Base-by-base conservation (phyloP, 2,113 vertebrate genomes). In the Archocentrus centrarchus region DNA sequence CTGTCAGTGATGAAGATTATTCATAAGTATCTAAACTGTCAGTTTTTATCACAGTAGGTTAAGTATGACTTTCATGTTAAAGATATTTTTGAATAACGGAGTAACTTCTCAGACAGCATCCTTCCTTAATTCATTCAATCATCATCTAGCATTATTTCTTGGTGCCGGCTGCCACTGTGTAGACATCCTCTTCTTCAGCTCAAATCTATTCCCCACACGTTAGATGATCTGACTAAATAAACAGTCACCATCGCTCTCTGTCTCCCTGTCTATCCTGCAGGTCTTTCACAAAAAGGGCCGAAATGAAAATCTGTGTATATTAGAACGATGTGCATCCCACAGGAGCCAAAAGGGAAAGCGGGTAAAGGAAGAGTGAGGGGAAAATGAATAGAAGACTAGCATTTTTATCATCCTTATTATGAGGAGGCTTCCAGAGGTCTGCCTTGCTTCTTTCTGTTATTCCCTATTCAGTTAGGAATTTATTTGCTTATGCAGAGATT, bases 141-240 rank as follows among this genome's bases (percentile, higher is more conserved):
- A 35, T 73, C 47, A 55, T 55, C 47, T 18, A 55, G 47, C 27
- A 0, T 35, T 73, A 39, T 59, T 88, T 66, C 53, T 64, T 59
- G 41, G 63, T 88, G 80, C 75, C 84, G 87, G 80, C 83, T 85
- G 62, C 83, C 39, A 64, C 79, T 64, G 78, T 84, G 89, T 61
- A 59, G 85, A 83, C 68, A 64, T 80, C 84, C 80, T 90, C 85
- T 83, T 89, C 76, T 81, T 89, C 78, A 64, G 66, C 83, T 81
- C 59, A 81, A 86, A 89, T 86, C 82, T 87, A 90, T 92, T 92
- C 88, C 80, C 82, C 84, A 88, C 87, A 90, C 77, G 79, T 88
- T 90, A 88, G 80, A 87, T 79, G 82, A 89, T 93, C 88, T 82
- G 81, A 93, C 84, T 86, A 80, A 90, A 88, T 89, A 93, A 95